These are phyloP conservation scores for Sisor rabdophorus DNA, from an alignment of 2,113 vertebrate species.

Conservation along the genomic window DNA sequence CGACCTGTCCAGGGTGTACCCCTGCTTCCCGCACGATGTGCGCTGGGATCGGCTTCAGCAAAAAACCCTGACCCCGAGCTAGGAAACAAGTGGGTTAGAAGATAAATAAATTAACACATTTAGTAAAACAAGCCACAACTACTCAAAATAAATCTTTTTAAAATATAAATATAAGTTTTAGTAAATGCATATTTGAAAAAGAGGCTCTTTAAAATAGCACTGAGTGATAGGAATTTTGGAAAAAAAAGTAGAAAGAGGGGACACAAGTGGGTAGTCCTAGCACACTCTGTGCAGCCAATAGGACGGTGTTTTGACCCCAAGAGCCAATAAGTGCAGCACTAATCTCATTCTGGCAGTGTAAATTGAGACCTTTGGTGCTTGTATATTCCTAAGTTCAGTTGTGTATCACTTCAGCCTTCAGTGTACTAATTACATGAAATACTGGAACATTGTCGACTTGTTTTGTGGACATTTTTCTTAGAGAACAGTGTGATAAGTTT, in stretches of 20 bases:
- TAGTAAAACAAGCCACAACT: neutral
- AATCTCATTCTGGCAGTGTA: slow-evolving; percentile 45
- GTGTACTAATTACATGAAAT: neutral
- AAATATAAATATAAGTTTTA: slow-evolving; percentile 21
- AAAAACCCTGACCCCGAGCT: too few relatives aligned
- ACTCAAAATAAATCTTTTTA: neutral
- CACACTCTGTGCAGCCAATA: slow-evolving; percentile 57
- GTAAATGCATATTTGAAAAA: neutral
- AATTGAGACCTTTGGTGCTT: neutral
- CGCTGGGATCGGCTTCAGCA: too few relatives aligned
- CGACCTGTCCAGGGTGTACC: too few relatives aligned
- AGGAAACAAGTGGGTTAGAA: too few relatives aligned
- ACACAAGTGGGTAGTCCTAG: slow-evolving; percentile 54
- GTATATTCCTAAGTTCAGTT: neutral
- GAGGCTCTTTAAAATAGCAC: slow-evolving; percentile 53
- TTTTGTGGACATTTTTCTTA: slow-evolving; percentile 16
- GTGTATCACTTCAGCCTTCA: slow-evolving; percentile 4
- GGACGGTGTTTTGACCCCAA: slow-evolving; percentile 47
- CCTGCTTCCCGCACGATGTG: too few relatives aligned
- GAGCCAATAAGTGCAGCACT: slow-evolving; percentile 61
- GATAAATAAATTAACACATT: too few relatives aligned
- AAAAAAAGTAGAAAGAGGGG: slow-evolving; percentile 61
- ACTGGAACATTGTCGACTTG: neutral
- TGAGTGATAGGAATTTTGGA: slow-evolving; percentile 42
- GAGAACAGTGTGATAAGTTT: slow-evolving; percentile 25